Percentiles rank a stretch among this genome's conserved stretches.
Conservation (phyloP, 2,888 invertebrate genomes). For the Cryptocephalus primarius region DNA sequence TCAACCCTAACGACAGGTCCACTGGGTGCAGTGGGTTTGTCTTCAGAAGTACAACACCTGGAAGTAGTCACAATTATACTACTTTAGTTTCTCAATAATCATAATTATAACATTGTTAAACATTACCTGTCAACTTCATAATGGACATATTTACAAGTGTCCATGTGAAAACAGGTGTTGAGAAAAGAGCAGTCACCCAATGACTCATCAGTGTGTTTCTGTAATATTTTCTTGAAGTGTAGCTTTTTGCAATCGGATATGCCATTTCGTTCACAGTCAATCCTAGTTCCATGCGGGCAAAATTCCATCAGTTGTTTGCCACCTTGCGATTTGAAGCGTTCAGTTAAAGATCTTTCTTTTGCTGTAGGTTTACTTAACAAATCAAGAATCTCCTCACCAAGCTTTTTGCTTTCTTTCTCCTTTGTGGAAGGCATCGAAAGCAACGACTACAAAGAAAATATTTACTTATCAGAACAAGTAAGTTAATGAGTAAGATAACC, state of each 20-base stretch:
- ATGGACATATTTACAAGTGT: conserved; percentile 96
- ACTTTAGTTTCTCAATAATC: background rate
- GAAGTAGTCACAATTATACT: background rate
- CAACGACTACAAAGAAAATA: conserved; percentile 52
- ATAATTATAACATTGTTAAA: background rate
- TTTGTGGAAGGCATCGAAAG: conserved; percentile 88
- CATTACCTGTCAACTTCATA: conserved; percentile 75
- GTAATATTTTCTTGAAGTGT: conserved; percentile 95
- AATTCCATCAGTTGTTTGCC: conserved; percentile 91
- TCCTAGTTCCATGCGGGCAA: conserved; percentile 89
- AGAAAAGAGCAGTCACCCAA: conserved; percentile 87
- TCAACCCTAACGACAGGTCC: conserved; percentile 27
- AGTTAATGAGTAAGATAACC: conserved; percentile 35
- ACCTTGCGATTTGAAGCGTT: conserved; percentile 92
- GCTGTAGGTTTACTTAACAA: conserved; percentile 91
- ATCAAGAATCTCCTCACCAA: conserved; percentile 92
- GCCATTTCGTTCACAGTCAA: conserved; percentile 63
- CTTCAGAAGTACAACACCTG: conserved; percentile 43
- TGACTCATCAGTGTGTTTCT: conserved; percentile 72
- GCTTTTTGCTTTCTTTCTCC: conserved; percentile 90
- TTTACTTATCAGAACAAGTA: background rate
- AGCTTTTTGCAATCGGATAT: conserved; percentile 68
- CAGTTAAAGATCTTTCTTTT: conserved; percentile 89
- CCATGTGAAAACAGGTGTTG: conserved; percentile 99
- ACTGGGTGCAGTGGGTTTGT: conserved; percentile 26